Conservation (phyloP, 2,888 invertebrate species). For the Diadromus collaris region DNA sequence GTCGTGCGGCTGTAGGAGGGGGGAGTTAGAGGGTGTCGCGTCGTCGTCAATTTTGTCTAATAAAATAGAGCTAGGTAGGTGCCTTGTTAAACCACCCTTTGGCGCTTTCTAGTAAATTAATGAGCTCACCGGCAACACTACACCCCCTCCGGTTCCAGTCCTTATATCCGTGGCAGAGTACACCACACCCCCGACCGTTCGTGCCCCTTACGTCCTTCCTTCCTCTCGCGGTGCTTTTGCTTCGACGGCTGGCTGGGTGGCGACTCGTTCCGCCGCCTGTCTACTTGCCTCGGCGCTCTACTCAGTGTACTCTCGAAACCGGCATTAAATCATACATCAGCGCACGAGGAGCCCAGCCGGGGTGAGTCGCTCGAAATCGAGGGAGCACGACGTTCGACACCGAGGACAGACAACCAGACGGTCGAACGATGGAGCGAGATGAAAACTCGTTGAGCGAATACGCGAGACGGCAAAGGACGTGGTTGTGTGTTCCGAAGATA, state of each 20-base stretch:
- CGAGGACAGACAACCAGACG: slow-evolving; percentile 7
- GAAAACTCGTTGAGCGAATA: slow-evolving; percentile 16
- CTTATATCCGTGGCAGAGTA: slow-evolving; percentile 38
- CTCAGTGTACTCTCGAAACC: slow-evolving; percentile 75
- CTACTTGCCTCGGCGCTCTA: slow-evolving; percentile 62
- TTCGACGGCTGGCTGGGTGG: slow-evolving; percentile 7
- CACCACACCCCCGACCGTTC: slow-evolving; percentile 46
- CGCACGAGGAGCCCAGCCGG: slow-evolving; percentile 67
- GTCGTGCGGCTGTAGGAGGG: neutral
- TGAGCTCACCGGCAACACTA: slow-evolving; percentile 78
- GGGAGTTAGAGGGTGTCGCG: slow-evolving; percentile 31
- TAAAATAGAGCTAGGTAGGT: slow-evolving; percentile 73
- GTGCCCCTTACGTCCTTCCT: slow-evolving; percentile 24
- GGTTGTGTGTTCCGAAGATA: neutral
- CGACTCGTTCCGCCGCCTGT: slow-evolving; percentile 57
- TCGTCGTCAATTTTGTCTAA: slow-evolving; percentile 75
- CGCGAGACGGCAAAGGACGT: slow-evolving; percentile 31
- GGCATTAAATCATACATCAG: slow-evolving; percentile 78
- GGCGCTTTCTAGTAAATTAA: slow-evolving; percentile 78
- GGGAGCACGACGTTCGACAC: slow-evolving; percentile 12
- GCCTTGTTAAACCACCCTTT: slow-evolving; percentile 78
- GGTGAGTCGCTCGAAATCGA: slow-evolving; percentile 8
- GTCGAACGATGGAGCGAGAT: slow-evolving; percentile 35
- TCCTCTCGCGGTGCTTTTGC: neutral
- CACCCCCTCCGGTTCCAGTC: slow-evolving; percentile 69